Base-by-base conservation (phyloP, 2,113 vertebrate genomes). In the Rafetus swinhoei region DNA sequence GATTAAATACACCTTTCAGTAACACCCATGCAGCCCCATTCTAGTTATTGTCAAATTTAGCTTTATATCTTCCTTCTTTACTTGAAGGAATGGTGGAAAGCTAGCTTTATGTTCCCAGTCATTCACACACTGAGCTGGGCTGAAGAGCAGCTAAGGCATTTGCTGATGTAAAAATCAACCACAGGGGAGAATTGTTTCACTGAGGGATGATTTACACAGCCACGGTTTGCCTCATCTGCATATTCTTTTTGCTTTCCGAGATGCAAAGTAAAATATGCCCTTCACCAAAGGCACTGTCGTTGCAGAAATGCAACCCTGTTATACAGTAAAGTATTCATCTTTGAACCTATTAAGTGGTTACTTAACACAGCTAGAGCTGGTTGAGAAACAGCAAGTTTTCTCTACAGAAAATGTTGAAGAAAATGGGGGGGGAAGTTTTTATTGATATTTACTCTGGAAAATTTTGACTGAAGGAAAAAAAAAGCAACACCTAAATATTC, bases 191-290 rank as follows among this genome's bases (percentile, higher is more conserved):
- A 62, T 88, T 53, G 54, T 89, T 96, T 95, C 86, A 81, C 80
- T 93, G 96, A 96, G 92, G 86, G 92, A 89, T 90, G 94, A 95
- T 97, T 94, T 89, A 96, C 96, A 96, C 87, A 96, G 91, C 62
- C 79, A 86, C 84, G 92, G 84, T 94, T 95, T 86, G 83, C 93
- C 94, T 91, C 97, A 95, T 90, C 91, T 96, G 74, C n/a, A 1
- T 81, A 9, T 95, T 96, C 76, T 96, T 90, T 95, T 89, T 91
- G 88, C 72, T 93, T 87, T 84, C 92, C 85, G 88, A 97, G 90
- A 90, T 96, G 82, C 62, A 89, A 92, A 83, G 87, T 82, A 86
- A 94, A 97, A 96, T 88, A 96, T 79, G 50, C 32, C 90, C 72
- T 82, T 74, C 81, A 79, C 52, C 13, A 5, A 93, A 95, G 69